A percentile compares a stretch with the other conserved stretches of the same genome.
Conservation (phyloP, 2,888 invertebrate genomes). For the Leucoma salicis region DNA sequence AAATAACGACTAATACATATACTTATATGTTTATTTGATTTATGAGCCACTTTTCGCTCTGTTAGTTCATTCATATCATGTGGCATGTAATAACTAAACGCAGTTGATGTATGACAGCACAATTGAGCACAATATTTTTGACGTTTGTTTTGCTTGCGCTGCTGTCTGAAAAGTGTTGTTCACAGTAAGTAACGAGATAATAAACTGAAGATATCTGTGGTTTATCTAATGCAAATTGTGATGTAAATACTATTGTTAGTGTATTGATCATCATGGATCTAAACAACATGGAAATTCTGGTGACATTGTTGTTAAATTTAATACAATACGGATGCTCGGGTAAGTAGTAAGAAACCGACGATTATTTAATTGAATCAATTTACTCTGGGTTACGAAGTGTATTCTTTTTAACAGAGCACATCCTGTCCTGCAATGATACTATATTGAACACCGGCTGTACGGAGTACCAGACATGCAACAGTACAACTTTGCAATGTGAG, state of each 20-base stretch:
- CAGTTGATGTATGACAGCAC: constrained; percentile 1
- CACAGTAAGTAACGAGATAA: constrained; percentile 40
- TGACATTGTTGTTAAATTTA: constrained; percentile 57
- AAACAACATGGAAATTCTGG: constrained; percentile 52
- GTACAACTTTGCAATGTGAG: constrained; percentile 45
- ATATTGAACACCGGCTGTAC: constrained; percentile 47
- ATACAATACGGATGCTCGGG: constrained; percentile 61
- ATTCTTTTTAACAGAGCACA: constrained; percentile 78
- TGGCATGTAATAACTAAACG: constrained; percentile 23
- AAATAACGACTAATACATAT: too few species aligned
- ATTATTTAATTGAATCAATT: constrained; percentile 82
- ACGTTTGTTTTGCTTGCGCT: constrained; percentile 58
- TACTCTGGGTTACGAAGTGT: constrained; percentile 58
- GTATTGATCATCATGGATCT: constrained; percentile 50
- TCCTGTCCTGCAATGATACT: constrained; percentile 71
- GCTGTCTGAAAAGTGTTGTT: constrained; percentile 38
- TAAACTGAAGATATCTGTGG: too few species aligned
- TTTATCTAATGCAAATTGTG: constrained; percentile 44
- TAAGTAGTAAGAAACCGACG: constrained; percentile 61
- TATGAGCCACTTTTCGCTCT: too few species aligned
- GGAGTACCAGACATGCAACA: constrained; percentile 57
- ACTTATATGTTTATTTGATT: too few species aligned
- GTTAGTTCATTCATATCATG: too few species aligned
- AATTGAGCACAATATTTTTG: constrained; percentile 30
- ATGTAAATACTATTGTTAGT: constrained; percentile 50